A percentile compares a stretch with the other conserved stretches of the same genome.
Conservation (phyloP, 2,888 invertebrate genomes). For the Electrophaes corylata region DNA sequence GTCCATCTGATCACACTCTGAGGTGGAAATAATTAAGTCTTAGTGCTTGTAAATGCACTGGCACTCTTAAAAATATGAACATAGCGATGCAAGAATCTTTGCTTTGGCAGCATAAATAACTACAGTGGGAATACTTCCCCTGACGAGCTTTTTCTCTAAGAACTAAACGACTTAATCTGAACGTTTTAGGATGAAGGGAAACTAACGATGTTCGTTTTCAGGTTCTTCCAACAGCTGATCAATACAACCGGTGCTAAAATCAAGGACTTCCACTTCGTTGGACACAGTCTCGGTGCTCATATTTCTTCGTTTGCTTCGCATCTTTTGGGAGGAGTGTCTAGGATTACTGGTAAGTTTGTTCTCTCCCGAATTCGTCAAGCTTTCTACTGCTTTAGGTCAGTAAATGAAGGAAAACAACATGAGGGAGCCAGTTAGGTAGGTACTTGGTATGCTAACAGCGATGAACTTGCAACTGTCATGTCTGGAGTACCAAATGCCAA, state of each 20-base stretch:
- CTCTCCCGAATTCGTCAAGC: neutral
- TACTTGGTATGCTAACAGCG: too few relatives aligned
- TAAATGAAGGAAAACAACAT: too few relatives aligned
- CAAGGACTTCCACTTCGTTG: constrained; percentile 82
- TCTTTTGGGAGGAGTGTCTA: constrained; percentile 71
- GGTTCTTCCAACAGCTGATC: constrained; percentile 78
- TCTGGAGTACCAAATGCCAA: too few relatives aligned
- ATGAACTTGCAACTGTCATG: too few relatives aligned
- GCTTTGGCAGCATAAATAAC: too few relatives aligned
- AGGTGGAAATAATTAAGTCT: too few relatives aligned
- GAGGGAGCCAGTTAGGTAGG: too few relatives aligned
- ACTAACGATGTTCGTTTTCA: constrained; percentile 37
- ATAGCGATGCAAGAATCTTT: too few relatives aligned
- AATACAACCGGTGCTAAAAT: constrained; percentile 60
- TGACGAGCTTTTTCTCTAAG: neutral
- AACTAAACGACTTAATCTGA: neutral
- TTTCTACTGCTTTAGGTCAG: too few relatives aligned
- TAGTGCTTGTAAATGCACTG: neutral
- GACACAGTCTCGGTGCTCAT: constrained; percentile 87
- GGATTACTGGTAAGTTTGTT: constrained; percentile 74
- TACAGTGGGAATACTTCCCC: too few relatives aligned
- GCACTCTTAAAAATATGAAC: too few relatives aligned
- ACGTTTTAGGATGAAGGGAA: neutral
- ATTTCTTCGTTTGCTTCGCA: constrained; percentile 83
- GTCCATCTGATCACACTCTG: too few relatives aligned